Evolutionary conservation across 2,888 invertebrate species (phyloP).

Genomic region (Eupithecia subfuscata): DNA sequence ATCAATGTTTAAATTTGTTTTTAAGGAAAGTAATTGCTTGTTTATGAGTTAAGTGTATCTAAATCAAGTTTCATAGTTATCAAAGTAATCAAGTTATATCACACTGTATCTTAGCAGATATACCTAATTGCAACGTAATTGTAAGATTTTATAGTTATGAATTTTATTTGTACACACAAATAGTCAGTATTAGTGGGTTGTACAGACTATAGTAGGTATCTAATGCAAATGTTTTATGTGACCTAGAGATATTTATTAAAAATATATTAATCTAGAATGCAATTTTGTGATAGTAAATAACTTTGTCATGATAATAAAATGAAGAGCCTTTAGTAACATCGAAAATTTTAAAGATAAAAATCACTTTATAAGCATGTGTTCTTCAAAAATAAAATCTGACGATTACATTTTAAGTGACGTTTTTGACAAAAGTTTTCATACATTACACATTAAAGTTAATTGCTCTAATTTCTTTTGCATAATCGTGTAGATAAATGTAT

Average conservation of each 20-base stretch:
- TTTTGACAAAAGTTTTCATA: neutral
- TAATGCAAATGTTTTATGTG: conserved; percentile 3
- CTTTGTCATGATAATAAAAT: neutral
- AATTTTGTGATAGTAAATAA: neutral
- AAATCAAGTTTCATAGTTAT: neutral
- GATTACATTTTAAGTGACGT: neutral
- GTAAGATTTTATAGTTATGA: conserved; percentile 6
- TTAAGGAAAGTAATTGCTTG: neutral
- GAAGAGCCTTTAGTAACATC: conserved; percentile 22
- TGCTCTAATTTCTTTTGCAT: neutral
- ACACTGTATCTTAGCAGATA: conserved; percentile 19
- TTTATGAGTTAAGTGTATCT: neutral
- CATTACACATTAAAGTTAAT: neutral
- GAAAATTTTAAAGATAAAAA: conserved; percentile 9
- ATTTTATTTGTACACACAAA: conserved; percentile 8
- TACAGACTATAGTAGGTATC: conserved; percentile 10
- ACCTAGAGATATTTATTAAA: conserved; percentile 4
- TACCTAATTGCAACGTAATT: conserved; percentile 8
- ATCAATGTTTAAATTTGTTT: neutral
- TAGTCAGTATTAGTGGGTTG: conserved; percentile 32
- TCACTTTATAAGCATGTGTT: neutral
- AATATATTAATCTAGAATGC: conserved; percentile 5
- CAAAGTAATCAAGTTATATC: neutral
- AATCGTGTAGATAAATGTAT: neutral
- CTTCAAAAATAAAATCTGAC: neutral